Evolutionary conservation across 2,888 invertebrate genomes (phyloP), one percentile per base, ranked within the genome.

Genomic region (Bembecia ichneumoniformis): DNA sequence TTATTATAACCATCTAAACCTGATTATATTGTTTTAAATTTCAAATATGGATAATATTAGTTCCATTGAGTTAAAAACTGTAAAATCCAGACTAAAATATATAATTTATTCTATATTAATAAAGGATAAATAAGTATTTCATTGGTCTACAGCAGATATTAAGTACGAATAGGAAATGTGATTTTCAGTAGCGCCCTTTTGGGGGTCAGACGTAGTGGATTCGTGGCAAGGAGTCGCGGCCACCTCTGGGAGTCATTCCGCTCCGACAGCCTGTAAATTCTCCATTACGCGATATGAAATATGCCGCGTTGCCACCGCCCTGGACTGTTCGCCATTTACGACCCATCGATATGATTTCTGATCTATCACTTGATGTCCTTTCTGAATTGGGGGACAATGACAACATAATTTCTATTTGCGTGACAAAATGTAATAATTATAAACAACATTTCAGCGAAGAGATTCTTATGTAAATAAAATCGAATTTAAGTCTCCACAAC

Each of bases 251-350:
- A 86, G 82, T 84, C 84, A 86, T 88, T 87, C 71, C 79, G 67
- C 53, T 61, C 82, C 72, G 87, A 86, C 87, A 86, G 84, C 82
- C 82, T 87, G 87, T 88, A 88, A 87, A 88, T 88, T 87, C 82
- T 73, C 82, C 82, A 87, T 87, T 87, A 87, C 82, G 71, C 76
- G 82, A 80, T 88, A 88, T 88, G 87, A 88, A 82, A 87, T 87
- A 88, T 86, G 80, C 75, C 72, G 16, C 44, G 16, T 11, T 15
- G 44, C 62, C 62, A 57, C 68, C 67, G 69, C 71, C 72, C 67
- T 14, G 14, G 43, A 16, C 44, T 63, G 63, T 60, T 53, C 63
- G 55, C 65, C 71, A 68, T 77, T 82, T 77, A 78, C 77, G 74
- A 77, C 58, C 63, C 56, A 52, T 58, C 54, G 60, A 64, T 68